A percentile compares a stretch with the other conserved stretches of the same genome.
phyloP scores from a whole-genome alignment of 53 echinoderm and acorn worm species.

The Patiria pectinifera region DNA sequence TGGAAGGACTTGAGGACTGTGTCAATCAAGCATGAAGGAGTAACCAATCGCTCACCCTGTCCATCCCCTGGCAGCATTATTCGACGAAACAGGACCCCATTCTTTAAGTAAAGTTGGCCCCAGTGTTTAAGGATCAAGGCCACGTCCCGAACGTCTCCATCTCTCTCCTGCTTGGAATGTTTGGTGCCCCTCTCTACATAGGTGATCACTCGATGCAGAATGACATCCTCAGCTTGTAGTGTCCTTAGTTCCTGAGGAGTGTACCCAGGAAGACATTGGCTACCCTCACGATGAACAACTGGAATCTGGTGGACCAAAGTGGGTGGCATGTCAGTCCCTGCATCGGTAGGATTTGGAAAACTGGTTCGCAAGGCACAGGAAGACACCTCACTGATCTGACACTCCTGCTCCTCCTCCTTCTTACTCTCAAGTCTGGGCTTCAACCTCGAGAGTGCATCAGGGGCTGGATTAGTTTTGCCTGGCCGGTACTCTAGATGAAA shows the following conservation, averaged over 20 bases:
- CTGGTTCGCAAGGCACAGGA: not conserved
- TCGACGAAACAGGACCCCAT: conserved; percentile 28
- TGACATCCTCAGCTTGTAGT: conserved; percentile 8
- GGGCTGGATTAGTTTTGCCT: too few species aligned
- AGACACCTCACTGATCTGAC: not conserved
- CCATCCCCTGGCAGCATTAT: not conserved
- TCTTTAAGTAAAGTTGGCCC: too few species aligned
- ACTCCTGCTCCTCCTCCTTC: too few species aligned
- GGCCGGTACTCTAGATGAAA: too few species aligned
- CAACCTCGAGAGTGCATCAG: too few species aligned
- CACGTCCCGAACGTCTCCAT: too few species aligned
- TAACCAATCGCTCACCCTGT: not conserved
- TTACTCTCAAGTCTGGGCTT: too few species aligned
- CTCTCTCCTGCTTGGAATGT: conserved; percentile 5
- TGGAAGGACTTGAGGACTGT: conserved; percentile 14
- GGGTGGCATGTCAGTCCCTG: too few species aligned
- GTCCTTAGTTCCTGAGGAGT: not conserved
- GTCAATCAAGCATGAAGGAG: not conserved
- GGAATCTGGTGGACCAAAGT: not conserved
- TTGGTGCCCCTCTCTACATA: too few species aligned
- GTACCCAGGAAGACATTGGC: not conserved
- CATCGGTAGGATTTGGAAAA: too few species aligned
- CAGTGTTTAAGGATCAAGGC: too few species aligned
- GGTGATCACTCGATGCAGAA: conserved; percentile 3
- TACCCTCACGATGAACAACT: too few species aligned